Evolutionary conservation across 2,797 vertebrate species (phyloP).

Genomic region (Xiphophorus birchmanni): DNA sequence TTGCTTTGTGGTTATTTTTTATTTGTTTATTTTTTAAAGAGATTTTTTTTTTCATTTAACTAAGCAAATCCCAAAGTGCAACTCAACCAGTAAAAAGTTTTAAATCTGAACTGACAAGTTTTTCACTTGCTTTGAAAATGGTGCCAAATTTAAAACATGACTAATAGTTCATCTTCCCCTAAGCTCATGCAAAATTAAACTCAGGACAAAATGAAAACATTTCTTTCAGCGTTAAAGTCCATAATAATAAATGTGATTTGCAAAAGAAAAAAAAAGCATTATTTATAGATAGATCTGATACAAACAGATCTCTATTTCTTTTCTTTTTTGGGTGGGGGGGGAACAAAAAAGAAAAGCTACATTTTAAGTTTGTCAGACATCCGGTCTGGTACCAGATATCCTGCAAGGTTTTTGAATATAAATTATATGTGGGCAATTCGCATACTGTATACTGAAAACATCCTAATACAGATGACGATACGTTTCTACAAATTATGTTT

Average conservation of each 20-base stretch:
- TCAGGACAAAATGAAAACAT: neutral
- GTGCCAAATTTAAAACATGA: neutral
- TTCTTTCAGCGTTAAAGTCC: neutral
- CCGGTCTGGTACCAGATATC: neutral
- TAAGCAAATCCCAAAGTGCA: neutral
- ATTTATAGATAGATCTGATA: neutral
- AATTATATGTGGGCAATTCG: neutral
- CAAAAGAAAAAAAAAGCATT: no score
- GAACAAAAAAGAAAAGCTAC: neutral
- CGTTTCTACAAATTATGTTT: neutral
- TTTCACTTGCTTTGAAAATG: neutral
- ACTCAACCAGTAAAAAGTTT: neutral
- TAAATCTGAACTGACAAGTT: neutral
- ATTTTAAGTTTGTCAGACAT: neutral
- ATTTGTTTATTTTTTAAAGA: neutral
- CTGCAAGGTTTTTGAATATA: neutral
- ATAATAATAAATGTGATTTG: neutral
- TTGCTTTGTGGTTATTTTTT: neutral
- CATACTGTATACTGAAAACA: neutral
- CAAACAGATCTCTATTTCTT: neutral
- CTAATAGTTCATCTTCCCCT: neutral
- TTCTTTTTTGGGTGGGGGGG: neutral
- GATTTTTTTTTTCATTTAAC: neutral
- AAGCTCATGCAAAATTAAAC: neutral
- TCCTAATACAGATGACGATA: constrained; percentile 13